Evolutionary conservation across 1,140 invertebrate species (phyloP).

Genomic region (Drosophila nikananu): DNA sequence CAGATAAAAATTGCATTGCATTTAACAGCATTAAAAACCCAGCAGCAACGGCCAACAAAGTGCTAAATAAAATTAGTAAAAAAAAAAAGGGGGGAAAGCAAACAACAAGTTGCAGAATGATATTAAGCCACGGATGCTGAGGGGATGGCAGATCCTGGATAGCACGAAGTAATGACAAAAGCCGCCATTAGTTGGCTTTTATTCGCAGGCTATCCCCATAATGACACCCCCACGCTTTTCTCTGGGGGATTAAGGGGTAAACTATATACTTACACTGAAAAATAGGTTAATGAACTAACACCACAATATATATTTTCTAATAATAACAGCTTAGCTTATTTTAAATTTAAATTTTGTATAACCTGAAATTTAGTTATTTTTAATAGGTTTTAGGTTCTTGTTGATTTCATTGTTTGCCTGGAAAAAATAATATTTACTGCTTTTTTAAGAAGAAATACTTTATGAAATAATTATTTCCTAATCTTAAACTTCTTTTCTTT

Average conservation of each 20-base stretch:
- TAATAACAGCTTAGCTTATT: no score
- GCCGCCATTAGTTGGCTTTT: slow-evolving; percentile 64
- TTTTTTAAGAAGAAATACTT: background rate
- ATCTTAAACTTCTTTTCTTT: no score
- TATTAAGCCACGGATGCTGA: slow-evolving; percentile 13
- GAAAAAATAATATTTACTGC: background rate
- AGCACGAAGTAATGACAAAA: slow-evolving; percentile 48
- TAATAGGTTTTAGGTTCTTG: background rate
- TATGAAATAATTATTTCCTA: no score
- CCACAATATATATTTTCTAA: no score
- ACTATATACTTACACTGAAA: slow-evolving; percentile 3
- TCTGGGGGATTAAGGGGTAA: background rate
- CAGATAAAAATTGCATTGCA: slow-evolving; percentile 77
- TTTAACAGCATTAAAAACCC: slow-evolving; percentile 68
- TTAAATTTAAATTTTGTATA: no score
- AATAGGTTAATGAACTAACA: background rate
- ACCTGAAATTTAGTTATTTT: no score
- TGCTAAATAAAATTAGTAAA: slow-evolving; percentile 68
- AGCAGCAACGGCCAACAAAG: slow-evolving; percentile 37
- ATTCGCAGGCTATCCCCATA: slow-evolving; percentile 62
- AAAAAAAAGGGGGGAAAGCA: slow-evolving; percentile 35
- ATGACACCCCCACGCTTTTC: slow-evolving; percentile 48
- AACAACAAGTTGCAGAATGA: slow-evolving; percentile 28
- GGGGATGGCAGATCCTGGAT: background rate
- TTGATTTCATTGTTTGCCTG: background rate